phyloP scores from a whole-genome alignment of 1,140 invertebrate genomes.

The Zophobas morio region DNA sequence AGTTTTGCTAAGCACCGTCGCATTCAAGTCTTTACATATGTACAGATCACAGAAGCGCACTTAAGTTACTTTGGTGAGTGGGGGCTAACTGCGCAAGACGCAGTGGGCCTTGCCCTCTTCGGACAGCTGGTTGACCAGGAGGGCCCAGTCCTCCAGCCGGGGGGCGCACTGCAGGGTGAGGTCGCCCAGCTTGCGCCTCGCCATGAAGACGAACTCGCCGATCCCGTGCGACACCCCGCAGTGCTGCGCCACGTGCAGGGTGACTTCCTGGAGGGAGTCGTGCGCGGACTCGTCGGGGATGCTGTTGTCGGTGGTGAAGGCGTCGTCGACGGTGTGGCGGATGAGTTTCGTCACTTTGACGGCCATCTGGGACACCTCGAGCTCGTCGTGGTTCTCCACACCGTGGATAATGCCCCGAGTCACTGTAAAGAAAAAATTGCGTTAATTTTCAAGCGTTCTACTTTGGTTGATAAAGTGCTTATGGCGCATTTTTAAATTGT shows the following conservation, averaged over 20 bases:
- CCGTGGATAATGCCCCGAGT: constrained; percentile 78
- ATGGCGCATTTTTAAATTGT: too few species aligned
- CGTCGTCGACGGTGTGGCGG: constrained; percentile 70
- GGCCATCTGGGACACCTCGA: constrained; percentile 78
- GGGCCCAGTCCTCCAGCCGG: constrained; percentile 78
- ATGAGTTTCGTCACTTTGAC: constrained; percentile 79
- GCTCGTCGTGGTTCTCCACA: constrained; percentile 74
- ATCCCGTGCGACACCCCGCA: constrained; percentile 80
- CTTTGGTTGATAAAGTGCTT: too few species aligned
- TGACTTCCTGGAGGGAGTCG: constrained; percentile 66
- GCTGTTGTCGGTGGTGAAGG: constrained; percentile 63
- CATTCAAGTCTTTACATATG: constrained; percentile 23
- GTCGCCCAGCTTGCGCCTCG: constrained; percentile 79
- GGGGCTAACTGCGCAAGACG: constrained; percentile 69
- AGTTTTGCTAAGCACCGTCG: constrained; percentile 28
- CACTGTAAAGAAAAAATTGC: constrained; percentile 68
- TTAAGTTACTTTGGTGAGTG: constrained; percentile 34
- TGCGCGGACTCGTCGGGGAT: constrained; percentile 58
- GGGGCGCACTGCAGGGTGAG: constrained; percentile 82
- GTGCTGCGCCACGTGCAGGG: constrained; percentile 73
- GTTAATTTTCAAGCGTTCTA: too few species aligned
- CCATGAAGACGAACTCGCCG: constrained; percentile 87
- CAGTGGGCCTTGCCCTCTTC: constrained; percentile 77
- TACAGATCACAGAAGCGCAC: constrained; percentile 47
- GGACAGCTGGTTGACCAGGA: constrained; percentile 73